Evolutionary conservation across 2,797 vertebrate species (phyloP).

Genomic region (Molossus molossus): DNA sequence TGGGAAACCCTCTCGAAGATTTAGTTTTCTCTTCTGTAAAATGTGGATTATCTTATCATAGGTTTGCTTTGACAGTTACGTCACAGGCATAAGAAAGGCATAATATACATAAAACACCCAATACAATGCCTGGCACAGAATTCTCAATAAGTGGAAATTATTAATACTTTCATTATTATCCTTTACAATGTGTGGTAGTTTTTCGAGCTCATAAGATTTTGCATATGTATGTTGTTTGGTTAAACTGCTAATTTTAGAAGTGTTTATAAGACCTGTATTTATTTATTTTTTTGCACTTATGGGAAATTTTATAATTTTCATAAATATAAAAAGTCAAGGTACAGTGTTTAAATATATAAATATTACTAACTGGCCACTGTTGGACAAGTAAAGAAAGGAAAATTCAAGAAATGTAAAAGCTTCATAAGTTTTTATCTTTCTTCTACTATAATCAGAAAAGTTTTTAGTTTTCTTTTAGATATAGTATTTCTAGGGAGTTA

Average conservation of each 20-base stretch:
- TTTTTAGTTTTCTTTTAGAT: conserved; percentile 23
- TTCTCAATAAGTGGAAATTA: neutral
- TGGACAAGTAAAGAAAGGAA: neutral
- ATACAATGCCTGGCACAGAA: neutral
- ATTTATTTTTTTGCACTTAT: conserved; percentile 82
- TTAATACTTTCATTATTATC: neutral
- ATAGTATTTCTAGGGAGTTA: neutral
- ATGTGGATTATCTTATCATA: neutral
- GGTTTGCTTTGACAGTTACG: neutral
- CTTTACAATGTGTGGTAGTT: neutral
- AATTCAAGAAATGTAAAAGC: conserved; percentile 52
- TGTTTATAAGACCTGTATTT: neutral
- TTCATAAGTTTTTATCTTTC: neutral
- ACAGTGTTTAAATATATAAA: conserved; percentile 86
- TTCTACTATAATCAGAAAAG: conserved; percentile 18
- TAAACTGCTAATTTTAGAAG: conserved; percentile 21
- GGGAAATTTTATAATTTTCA: conserved; percentile 87
- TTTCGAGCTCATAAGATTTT: neutral
- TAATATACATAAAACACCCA: neutral
- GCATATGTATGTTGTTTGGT: neutral
- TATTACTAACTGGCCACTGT: conserved; percentile 62
- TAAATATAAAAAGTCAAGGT: conserved; percentile 89
- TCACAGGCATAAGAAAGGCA: neutral
- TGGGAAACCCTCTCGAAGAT: neutral
- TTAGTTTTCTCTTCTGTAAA: conserved; percentile 11